Percentiles rank a stretch among this genome's conserved stretches.
Conservation (phyloP, 2,113 vertebrate genomes). For the Gobio gobio region DNA sequence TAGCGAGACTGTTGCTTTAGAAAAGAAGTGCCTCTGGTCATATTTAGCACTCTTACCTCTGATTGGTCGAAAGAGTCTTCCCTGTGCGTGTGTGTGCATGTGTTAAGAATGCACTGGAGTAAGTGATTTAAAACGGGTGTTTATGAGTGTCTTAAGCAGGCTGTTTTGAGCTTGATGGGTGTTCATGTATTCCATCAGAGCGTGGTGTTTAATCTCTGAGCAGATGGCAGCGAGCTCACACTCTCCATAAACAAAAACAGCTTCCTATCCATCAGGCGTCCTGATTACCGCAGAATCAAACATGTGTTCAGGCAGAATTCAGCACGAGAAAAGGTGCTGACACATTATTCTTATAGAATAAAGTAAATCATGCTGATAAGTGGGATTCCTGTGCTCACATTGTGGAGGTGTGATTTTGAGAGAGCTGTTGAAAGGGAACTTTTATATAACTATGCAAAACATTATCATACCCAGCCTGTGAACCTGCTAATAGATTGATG, state of each 20-base stretch:
- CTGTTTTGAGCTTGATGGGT: slow-evolving; percentile 41
- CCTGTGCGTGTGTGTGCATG: not conserved
- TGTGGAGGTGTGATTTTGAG: slow-evolving; percentile 10
- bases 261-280: slow-evolving; percentile 43
- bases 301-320: slow-evolving; percentile 39
- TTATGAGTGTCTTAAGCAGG: slow-evolving; percentile 43
- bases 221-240: slow-evolving; percentile 39
- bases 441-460: slow-evolving; percentile 13
- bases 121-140: slow-evolving; percentile 26
- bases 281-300: slow-evolving; percentile 32
- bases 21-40: not conserved
- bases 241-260: slow-evolving; percentile 47
- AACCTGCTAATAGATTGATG: slow-evolving; percentile 10
- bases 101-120: not conserved
- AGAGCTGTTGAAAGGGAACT: slow-evolving; percentile 1
- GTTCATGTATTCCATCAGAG: slow-evolving; percentile 44
- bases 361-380: slow-evolving; percentile 19
- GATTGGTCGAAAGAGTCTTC: slow-evolving; percentile 11
- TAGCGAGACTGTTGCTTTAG: not conserved
- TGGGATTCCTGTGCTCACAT: not conserved
- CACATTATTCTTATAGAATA: slow-evolving; percentile 14
- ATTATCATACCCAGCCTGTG: not conserved
- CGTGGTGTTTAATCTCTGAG: slow-evolving; percentile 39
- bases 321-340: slow-evolving; percentile 17
- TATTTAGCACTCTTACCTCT: not conserved